Evolutionary conservation across 2,888 invertebrate species (phyloP), one percentile per base, ranked within the genome.

Genomic region (Cosmia pyralina): DNA sequence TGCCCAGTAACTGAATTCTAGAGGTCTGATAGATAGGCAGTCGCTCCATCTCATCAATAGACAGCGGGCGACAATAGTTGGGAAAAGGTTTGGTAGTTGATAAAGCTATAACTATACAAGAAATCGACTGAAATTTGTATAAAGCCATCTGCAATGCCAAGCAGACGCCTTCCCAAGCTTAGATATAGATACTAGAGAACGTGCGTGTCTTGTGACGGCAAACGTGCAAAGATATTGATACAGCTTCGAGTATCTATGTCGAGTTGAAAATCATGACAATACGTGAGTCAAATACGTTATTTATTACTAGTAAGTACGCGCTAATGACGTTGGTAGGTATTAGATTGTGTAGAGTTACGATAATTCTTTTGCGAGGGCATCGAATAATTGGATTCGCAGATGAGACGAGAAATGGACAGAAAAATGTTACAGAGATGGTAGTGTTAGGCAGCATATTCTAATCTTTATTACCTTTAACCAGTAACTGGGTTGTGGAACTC

Each of bases 191-290:
- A 38, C n/a, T 19, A 48, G 28, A 41, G 5, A 76, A 67, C 67
- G 68, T 67, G 76, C 46, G 38, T 15, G 44, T 50, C 48, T 17
- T 34, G 46, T 62, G 50, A 8, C 22, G 1, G 10, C 10, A 19
- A 52, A 57, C 38, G 28, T 62, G 52, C 46, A 38, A 13, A 19
- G 34, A 15, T 59, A 76, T 78, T 59, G 41, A 70, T 64, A 59
- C 19, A 48, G 22, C 34, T 57, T 28, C 22, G 5, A 2, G 22
- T 41, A 63, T 58, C 46, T 38, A 19, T 48, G 46, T 19, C n/a
- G 7, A 15, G 4, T 52, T 22, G 11, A 41, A 74, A 62, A 55
- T 52, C 5, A 34, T 34, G 44, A 50, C 55, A 58, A 65, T 63
- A 48, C 38, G 53, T 58, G 46, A 13, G 58, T 38, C 48, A 65